phyloP scores from a whole-genome alignment of 2,888 invertebrate species.

The Mimachlamys varia region DNA sequence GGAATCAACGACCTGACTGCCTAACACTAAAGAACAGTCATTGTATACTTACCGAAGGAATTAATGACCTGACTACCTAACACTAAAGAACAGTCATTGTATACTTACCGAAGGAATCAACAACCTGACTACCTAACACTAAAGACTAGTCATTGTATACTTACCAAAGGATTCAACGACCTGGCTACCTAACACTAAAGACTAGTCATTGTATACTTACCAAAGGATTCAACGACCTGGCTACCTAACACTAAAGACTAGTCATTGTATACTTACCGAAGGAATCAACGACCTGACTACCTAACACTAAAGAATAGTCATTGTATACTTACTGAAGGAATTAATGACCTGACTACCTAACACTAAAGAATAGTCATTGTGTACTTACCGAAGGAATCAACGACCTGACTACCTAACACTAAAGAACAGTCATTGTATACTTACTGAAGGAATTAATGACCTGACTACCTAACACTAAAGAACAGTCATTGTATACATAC shows the following conservation, averaged over 20 bases:
- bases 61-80: neutral
- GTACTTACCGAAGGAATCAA: neutral
- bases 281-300: neutral
- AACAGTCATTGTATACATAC: no score
- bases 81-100: no score
- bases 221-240: neutral
- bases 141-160: no score
- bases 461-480: neutral
- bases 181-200: neutral
- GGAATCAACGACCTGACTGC: neutral
- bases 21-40: no score
- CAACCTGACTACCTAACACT: neutral
- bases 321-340: neutral
- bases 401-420: neutral
- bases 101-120: neutral
- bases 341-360: neutral
- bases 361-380: no score
- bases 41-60: neutral
- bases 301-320: no score
- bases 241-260: no score
- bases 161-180: neutral
- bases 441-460: neutral
- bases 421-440: no score
- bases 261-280: slow-evolving; percentile 9
- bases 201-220: no score